Conservation (phyloP, 2,113 vertebrate genomes). For the Helogale parvula region DNA sequence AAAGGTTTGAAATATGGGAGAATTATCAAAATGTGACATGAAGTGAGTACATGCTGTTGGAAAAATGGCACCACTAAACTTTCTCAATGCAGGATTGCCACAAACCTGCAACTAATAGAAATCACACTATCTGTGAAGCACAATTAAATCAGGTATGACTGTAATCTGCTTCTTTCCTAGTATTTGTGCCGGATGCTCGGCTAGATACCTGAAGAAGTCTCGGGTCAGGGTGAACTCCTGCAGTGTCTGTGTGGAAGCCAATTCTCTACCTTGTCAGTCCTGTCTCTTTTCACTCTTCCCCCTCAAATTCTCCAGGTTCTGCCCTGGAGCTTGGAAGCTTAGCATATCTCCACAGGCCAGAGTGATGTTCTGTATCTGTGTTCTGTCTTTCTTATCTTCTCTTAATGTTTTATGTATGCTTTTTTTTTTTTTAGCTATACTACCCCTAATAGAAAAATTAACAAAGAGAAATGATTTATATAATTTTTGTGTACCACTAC, state of each 20-base stretch:
- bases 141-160: not conserved
- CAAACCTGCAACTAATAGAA: not conserved
- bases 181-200: not conserved
- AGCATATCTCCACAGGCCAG: not conserved
- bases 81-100: not conserved
- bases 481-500: not conserved
- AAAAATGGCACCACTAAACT: not conserved
- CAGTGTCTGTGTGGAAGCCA: not conserved
- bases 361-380: not conserved
- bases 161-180: not conserved
- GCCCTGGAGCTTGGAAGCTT: not conserved
- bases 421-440: not conserved
- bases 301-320: not conserved
- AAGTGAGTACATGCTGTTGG: not conserved
- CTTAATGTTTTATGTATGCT: not conserved
- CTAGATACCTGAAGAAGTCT: not conserved
- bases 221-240: not conserved
- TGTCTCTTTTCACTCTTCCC: not conserved
- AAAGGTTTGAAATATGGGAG: not conserved
- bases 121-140: not conserved
- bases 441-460: not conserved
- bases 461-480: not conserved
- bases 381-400: not conserved
- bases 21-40: not conserved
- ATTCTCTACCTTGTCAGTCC: not conserved